These are phyloP conservation scores for Podiceps cristatus DNA, from an alignment of 2,113 vertebrate species.

Conservation along the genomic window DNA sequence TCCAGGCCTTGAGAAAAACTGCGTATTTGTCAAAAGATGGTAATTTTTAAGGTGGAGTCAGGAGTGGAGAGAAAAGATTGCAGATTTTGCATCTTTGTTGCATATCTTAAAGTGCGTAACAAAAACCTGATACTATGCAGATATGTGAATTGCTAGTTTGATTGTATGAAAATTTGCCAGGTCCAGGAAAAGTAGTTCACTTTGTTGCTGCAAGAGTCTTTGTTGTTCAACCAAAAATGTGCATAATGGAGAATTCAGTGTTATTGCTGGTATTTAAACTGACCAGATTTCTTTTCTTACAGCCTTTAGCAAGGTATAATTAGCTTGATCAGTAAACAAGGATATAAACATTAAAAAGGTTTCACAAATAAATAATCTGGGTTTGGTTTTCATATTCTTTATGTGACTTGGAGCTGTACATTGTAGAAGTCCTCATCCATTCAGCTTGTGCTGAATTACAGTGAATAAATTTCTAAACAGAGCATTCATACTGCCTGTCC, in stretches of 20 bases:
- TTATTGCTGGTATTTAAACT: neutral
- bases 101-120: neutral
- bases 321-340: neutral
- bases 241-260: neutral
- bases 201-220: neutral
- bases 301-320: neutral
- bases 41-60: neutral
- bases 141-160: neutral
- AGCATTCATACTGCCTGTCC: neutral
- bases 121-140: neutral
- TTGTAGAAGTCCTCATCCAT: neutral
- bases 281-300: neutral
- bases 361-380: neutral
- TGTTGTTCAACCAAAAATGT: neutral
- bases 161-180: neutral
- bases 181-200: neutral
- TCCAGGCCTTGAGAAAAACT: neutral
- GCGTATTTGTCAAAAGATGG: neutral
- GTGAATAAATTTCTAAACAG: neutral
- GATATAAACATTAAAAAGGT: neutral
- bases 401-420: neutral
- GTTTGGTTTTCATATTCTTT: neutral
- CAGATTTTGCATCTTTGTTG: neutral
- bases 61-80: neutral
- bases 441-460: neutral